Percentiles rank a stretch among this genome's conserved stretches.
Conservation (phyloP, 2,888 invertebrate genomes). For the Drosophila siamana region DNA sequence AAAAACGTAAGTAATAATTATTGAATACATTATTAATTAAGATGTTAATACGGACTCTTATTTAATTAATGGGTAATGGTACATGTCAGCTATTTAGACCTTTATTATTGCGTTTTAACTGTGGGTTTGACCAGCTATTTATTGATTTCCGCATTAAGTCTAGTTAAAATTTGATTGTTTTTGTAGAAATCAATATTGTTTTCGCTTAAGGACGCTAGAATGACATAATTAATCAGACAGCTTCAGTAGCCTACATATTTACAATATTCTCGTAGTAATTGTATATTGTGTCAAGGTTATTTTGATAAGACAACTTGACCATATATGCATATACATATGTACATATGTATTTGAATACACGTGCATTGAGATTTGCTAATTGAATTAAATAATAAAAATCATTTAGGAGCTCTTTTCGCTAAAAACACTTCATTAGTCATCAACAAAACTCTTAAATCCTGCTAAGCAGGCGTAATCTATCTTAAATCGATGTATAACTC, state of each 20-base stretch:
- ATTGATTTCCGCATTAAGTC: background rate
- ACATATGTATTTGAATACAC: too few relatives aligned
- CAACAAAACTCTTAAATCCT: background rate
- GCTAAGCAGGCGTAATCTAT: background rate
- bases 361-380: constrained; percentile 2
- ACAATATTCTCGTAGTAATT: background rate
- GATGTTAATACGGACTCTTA: background rate
- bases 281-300: constrained; percentile 13
- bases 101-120: background rate
- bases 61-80: background rate
- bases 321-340: too few relatives aligned
- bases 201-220: background rate
- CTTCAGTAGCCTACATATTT: background rate
- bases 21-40: background rate
- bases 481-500: background rate
- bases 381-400: background rate
- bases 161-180: background rate
- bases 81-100: background rate
- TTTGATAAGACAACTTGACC: constrained; percentile 36
- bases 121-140: background rate
- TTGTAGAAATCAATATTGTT: background rate
- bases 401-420: background rate
- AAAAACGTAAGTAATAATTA: background rate
- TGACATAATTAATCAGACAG: background rate
- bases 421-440: background rate